Evolutionary conservation across 2,888 invertebrate species (phyloP), one percentile per base, ranked within the genome.

Genomic region (Mythimna vitellina): DNA sequence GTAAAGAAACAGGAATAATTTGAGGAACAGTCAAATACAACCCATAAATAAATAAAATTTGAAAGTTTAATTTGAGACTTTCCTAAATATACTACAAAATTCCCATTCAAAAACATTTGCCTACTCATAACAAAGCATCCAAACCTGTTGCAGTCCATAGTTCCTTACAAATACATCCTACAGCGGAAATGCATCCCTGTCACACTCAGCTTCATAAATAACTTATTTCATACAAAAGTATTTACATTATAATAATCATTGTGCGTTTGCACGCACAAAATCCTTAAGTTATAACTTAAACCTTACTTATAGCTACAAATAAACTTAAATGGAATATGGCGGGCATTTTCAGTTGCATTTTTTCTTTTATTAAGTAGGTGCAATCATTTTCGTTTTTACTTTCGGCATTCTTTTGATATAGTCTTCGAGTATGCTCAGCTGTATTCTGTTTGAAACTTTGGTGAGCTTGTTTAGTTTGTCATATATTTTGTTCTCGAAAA

Each of bases 341-440:
- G 65, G 65, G 46, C 4, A 22, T 42, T 57, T 60, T 73, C 32
- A 80, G 74, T 76, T 80, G 80, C 80, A 76, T 80, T 78, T 58
- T 10, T 78, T 58, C 8, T 42, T 1, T 3, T 38, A 7, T 38
- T 60, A 32, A 20, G 77, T n/a, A 32, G 9, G 77, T n/a, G n/a
- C 17, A 7, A 17, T 32, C 49, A 6, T 49, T 49, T 49, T 20
- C 49, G 8, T 49, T 49, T n/a, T 46, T 46, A 8, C 20, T 54
- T 25, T 54, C 12, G 2, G 6, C 7, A 25, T 54, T 54, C 54
- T 17, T 54, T 25, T 25, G n/a, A 25, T 14, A 14, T 25, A 6
- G 7, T 14, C 12, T 22, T 51, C 49, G 20, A 8, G 22, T 25
- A 12, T 22, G 53, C 22, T 54, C 7, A 54, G 14, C 12, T 14